These are phyloP conservation scores for Syrista parreyssii DNA, from an alignment of 2,888 invertebrate genomes.

Conservation along the genomic window DNA sequence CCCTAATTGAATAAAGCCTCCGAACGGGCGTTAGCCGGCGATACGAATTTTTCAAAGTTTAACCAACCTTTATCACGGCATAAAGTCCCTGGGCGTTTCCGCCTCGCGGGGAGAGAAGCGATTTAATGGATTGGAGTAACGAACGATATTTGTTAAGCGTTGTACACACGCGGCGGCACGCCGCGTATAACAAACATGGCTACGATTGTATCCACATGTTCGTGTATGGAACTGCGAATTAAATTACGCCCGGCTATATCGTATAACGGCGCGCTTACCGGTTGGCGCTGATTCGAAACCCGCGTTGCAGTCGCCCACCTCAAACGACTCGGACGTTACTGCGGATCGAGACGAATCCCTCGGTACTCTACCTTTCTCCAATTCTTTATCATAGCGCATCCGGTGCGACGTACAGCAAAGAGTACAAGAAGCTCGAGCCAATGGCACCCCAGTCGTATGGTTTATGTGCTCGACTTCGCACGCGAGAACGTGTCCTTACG, in stretches of 20 bases:
- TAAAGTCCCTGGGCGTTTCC: not conserved
- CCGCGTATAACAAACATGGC: slow-evolving; percentile 41
- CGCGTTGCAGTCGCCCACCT: not conserved
- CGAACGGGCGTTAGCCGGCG: not conserved
- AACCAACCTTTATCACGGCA: not conserved
- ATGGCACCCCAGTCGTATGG: not conserved
- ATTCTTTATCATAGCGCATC: not conserved
- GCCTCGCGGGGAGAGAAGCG: slow-evolving; percentile 9
- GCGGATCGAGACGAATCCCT: not conserved
- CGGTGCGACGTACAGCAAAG: not conserved
- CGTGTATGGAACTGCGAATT: slow-evolving; percentile 27
- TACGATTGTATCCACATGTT: slow-evolving; percentile 33
- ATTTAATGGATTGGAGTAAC: slow-evolving; percentile 35
- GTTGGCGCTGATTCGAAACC: slow-evolving; percentile 26
- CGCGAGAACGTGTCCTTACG: slow-evolving; percentile 1
- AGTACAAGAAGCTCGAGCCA: not conserved
- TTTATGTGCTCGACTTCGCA: not conserved
- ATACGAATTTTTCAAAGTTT: not conserved
- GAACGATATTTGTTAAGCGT: slow-evolving; percentile 26
- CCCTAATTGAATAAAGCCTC: not conserved
- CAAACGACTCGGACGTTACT: not conserved
- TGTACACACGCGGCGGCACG: slow-evolving; percentile 30
- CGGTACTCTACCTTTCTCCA: not conserved
- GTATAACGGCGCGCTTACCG: slow-evolving; percentile 42
- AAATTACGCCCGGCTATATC: slow-evolving; percentile 47